Evolutionary conservation across 2,797 vertebrate genomes (phyloP).

Genomic region (Hydrolagus colliei): DNA sequence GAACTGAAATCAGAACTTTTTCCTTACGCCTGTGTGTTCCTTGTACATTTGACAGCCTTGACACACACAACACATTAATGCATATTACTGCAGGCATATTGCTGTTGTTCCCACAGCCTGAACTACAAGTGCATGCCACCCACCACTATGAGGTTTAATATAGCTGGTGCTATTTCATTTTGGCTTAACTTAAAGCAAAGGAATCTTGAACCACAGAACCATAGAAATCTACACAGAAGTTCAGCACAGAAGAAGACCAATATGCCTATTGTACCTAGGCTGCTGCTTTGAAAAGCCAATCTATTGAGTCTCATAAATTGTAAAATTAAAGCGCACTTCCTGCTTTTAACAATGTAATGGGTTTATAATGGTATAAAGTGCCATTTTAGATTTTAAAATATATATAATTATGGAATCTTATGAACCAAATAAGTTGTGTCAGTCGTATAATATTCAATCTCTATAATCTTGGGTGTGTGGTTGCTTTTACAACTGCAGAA

Average conservation of each 20-base stretch:
- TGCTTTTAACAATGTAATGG: too few species aligned
- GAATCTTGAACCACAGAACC: background rate
- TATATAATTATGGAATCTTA: too few species aligned
- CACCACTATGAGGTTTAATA: background rate
- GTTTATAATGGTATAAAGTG: too few species aligned
- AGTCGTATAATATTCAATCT: background rate
- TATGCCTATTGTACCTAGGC: too few species aligned
- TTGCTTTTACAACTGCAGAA: background rate
- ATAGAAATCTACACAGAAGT: too few species aligned
- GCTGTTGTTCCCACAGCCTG: background rate
- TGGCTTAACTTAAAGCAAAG: background rate
- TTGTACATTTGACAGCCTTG: background rate
- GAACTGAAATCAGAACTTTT: constrained; percentile 24
- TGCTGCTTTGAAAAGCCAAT: too few species aligned
- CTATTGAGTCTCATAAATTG: too few species aligned
- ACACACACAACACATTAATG: background rate
- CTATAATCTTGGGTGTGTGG: background rate
- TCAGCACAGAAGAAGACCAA: too few species aligned
- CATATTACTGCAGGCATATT: too few species aligned
- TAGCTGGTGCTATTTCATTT: background rate
- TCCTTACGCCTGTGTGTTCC: background rate
- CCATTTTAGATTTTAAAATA: too few species aligned
- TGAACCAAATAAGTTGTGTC: background rate
- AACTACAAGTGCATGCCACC: background rate
- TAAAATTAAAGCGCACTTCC: too few species aligned